A percentile compares a stretch with the other conserved stretches of the same genome.
Conservation (phyloP, 35 echinoderm and acorn worm species). For the Ophioderma brevispina region DNA sequence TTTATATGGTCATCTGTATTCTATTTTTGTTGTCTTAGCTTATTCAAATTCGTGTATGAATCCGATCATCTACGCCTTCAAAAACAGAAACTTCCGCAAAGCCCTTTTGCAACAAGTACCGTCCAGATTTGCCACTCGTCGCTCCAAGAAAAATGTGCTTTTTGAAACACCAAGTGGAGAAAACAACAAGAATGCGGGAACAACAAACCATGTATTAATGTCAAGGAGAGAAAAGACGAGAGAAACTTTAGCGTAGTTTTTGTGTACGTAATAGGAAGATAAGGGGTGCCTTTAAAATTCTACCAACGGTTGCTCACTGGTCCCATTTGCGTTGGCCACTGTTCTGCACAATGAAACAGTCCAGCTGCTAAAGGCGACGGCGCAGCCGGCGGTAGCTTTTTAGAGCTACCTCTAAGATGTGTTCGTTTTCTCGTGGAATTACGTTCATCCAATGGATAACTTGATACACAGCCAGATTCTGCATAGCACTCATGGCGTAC, state of each 20-base stretch:
- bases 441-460: too few species aligned
- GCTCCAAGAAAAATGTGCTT: not conserved
- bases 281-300: too few species aligned
- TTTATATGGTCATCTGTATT: slow-evolving; percentile 24
- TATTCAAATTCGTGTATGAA: slow-evolving; percentile 74
- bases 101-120: not conserved
- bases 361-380: too few species aligned
- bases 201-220: not conserved
- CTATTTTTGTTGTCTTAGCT: slow-evolving; percentile 52
- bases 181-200: not conserved
- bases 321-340: too few species aligned
- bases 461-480: too few species aligned
- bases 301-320: too few species aligned
- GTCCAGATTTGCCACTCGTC: not conserved
- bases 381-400: too few species aligned
- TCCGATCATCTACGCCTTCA: slow-evolving; percentile 70
- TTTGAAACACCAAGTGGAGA: slow-evolving; percentile 5
- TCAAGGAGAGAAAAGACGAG: not conserved
- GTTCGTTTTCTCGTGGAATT: too few species aligned
- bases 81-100: slow-evolving; percentile 51
- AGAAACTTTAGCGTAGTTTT: not conserved
- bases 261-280: too few species aligned
- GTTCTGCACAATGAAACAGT: too few species aligned
- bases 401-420: too few species aligned
- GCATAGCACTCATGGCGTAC: too few species aligned